Evolutionary conservation across 2,797 vertebrate genomes (phyloP).

Genomic region (Knipowitschia caucasica): DNA sequence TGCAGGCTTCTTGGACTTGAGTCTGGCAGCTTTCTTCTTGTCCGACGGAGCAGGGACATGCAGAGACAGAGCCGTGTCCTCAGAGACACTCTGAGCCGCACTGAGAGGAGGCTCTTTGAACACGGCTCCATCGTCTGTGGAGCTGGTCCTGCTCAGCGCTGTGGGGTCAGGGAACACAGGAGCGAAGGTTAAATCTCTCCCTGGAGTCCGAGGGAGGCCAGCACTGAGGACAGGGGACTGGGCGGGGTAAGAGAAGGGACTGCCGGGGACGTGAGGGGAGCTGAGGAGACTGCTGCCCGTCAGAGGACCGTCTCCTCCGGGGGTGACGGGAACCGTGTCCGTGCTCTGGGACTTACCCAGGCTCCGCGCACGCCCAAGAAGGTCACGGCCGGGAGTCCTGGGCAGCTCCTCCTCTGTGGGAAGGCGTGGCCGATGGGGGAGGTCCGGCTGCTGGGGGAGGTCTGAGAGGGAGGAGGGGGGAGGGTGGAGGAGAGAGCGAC

Average conservation of each 20-base stretch:
- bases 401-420: slow-evolving; percentile 88
- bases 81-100: slow-evolving; percentile 54
- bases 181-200: slow-evolving; percentile 91
- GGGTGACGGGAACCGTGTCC: slow-evolving; percentile 86
- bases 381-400: slow-evolving; percentile 87
- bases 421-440: slow-evolving; percentile 72
- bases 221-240: slow-evolving; percentile 88
- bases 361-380: slow-evolving; percentile 76
- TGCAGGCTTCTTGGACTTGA: slow-evolving; percentile 74
- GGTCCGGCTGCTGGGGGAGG: slow-evolving; percentile 65
- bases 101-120: slow-evolving; percentile 84
- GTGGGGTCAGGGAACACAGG: slow-evolving; percentile 91
- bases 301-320: slow-evolving; percentile 85
- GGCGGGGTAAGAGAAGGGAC: slow-evolving; percentile 93
- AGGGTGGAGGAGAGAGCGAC: slow-evolving; percentile 62
- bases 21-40: slow-evolving; percentile 86
- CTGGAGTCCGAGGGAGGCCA: slow-evolving; percentile 91
- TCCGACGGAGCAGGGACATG: slow-evolving; percentile 71
- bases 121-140: slow-evolving; percentile 77
- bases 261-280: slow-evolving; percentile 89
- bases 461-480: slow-evolving; percentile 73
- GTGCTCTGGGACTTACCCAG: slow-evolving; percentile 90
- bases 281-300: slow-evolving; percentile 86
- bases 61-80: slow-evolving; percentile 51
- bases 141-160: slow-evolving; percentile 78